These are phyloP conservation scores for Cavia porcellus DNA, from an alignment of 2,113 vertebrate species.

Conservation along the genomic window DNA sequence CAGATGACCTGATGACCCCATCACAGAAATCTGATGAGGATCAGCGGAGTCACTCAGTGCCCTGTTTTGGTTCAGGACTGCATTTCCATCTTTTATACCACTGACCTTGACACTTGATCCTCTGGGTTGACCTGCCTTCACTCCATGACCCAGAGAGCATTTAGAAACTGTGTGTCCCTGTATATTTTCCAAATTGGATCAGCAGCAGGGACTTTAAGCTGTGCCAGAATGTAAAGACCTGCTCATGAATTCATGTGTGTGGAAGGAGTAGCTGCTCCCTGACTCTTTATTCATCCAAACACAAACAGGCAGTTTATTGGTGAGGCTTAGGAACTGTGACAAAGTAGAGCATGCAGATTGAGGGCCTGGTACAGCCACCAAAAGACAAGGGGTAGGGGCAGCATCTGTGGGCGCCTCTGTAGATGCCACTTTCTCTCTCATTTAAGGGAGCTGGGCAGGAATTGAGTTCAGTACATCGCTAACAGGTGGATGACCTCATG, in stretches of 20 bases:
- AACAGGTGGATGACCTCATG: conserved; percentile 97
- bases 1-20: neutral
- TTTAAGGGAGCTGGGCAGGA: neutral
- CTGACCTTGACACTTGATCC: neutral
- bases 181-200: neutral
- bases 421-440: neutral
- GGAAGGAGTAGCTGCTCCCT: neutral
- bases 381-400: neutral
- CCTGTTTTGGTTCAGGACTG: neutral
- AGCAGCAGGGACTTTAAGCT: neutral
- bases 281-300: neutral
- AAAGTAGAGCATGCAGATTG: neutral
- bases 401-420: neutral
- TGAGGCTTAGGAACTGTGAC: neutral
- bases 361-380: neutral
- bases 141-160: neutral
- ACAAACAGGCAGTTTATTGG: conserved; percentile 46
- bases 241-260: neutral
- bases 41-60: neutral
- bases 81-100: neutral
- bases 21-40: neutral
- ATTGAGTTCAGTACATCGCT: conserved; percentile 92
- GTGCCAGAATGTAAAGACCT: neutral
- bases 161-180: neutral
- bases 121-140: neutral